Base-by-base conservation (phyloP, 2,888 invertebrate species). In the Drosophila vallismaia region DNA sequence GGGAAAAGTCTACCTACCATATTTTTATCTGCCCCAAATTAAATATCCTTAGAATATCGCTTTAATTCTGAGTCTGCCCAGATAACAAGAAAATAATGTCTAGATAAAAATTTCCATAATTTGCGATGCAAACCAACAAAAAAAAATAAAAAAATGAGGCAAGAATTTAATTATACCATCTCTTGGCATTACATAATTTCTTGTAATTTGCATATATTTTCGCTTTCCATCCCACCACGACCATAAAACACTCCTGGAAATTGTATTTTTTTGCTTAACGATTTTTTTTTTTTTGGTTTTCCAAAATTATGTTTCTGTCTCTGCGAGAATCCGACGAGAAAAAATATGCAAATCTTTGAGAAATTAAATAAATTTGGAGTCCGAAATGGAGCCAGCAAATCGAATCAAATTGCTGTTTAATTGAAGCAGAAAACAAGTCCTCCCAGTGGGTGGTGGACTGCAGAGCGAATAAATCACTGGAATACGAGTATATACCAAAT, bases 131-230 rank as follows among this genome's bases (percentile, higher is more conserved):
- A 50, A 29, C 9, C 2, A 44, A n/a, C 1, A 19, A 19, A 19
- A 19, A 19, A 19, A 14, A 1, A 19, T 2, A 14, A 1, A 64
- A 63, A 64, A 44, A 36, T 48, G 60, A n/a, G 38, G 24, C n/a
- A 54, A 70, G 60, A 81, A 85, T 87, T 83, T 81, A 85, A 87
- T 87, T 87, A 87, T 74, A 57, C 51, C 66, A 54, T 46, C 68
- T 46, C 68, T 58, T 58, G 38, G 59, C 19, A 63, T 79, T 63
- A 79, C 83, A 76, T 82, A 79, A 76, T 82, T 53, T 71, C 54
- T 63, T 19, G 52, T 60, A 78, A 81, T 87, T 87, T 75, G 76
- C 87, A 85, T 85, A 78, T 36, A 81, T 81, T 76, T 78, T 76
- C 33, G 24, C 19, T 8, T 33, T 5, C 28, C 33, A 9, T 19